These are phyloP conservation scores for Phrynocephalus versicolor DNA, from an alignment of 2,113 vertebrate species.

Conservation along the genomic window DNA sequence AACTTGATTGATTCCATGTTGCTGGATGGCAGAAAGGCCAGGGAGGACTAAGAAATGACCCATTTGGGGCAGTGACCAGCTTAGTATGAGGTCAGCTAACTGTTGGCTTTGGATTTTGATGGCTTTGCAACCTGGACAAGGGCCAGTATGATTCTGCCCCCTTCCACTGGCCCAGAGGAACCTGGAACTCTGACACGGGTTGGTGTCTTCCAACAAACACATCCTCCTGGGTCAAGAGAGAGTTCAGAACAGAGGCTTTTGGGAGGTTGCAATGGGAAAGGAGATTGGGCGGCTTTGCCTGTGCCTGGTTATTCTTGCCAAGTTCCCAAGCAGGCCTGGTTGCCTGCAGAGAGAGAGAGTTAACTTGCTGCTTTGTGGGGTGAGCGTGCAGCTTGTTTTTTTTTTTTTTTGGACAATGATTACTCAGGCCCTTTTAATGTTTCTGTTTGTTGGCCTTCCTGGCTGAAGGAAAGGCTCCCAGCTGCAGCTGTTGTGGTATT, in stretches of 20 bases:
- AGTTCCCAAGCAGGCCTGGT: too few species aligned
- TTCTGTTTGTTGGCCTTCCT: too few species aligned
- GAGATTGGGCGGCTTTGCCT: not conserved
- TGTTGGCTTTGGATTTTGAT: too few species aligned
- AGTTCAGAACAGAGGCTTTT: not conserved
- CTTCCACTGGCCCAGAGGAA: not conserved
- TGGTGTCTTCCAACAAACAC: not conserved
- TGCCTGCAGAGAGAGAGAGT: too few species aligned
- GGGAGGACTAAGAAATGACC: too few species aligned
- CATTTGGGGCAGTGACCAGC: too few species aligned
- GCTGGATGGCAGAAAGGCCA: too few species aligned
- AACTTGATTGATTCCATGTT: too few species aligned
- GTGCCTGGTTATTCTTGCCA: not conserved
- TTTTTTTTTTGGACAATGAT: not conserved
- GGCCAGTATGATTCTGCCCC: not conserved
- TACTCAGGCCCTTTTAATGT: not conserved
- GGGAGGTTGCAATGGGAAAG: not conserved
- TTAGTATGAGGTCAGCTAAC: not conserved
- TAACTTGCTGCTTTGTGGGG: not conserved
- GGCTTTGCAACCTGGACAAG: not conserved
- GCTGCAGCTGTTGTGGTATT: too few species aligned
- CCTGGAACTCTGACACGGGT: not conserved
- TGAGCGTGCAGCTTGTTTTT: not conserved
- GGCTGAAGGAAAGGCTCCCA: too few species aligned
- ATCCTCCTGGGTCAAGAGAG: not conserved